Conservation (phyloP, 2,888 invertebrate species). For the Eupelmus urozonus region DNA sequence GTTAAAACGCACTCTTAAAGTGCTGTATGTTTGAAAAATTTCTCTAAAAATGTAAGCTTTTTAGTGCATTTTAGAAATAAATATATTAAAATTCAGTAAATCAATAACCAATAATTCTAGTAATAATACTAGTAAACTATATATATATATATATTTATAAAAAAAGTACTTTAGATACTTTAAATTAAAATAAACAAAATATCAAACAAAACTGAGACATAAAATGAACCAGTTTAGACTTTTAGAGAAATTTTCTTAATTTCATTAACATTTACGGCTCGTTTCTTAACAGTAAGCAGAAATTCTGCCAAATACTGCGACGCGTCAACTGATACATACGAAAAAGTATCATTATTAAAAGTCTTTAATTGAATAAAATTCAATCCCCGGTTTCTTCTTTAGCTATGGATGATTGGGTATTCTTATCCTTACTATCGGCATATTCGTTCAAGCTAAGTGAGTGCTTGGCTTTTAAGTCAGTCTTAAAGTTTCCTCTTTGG, state of each 20-base stretch:
- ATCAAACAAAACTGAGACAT: neutral
- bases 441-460: slow-evolving; percentile 70
- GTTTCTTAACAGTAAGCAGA: slow-evolving; percentile 39
- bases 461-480: slow-evolving; percentile 76
- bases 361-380: slow-evolving; percentile 62
- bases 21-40: slow-evolving; percentile 28
- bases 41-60: slow-evolving; percentile 45
- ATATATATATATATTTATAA: neutral
- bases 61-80: slow-evolving; percentile 22
- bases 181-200: slow-evolving; percentile 24
- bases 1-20: slow-evolving; percentile 30
- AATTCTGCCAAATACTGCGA: slow-evolving; percentile 53
- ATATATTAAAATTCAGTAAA: slow-evolving; percentile 18
- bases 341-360: slow-evolving; percentile 44
- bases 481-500: slow-evolving; percentile 74
- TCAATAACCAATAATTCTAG: slow-evolving; percentile 3
- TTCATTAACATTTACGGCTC: slow-evolving; percentile 13
- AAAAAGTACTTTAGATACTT: neutral
- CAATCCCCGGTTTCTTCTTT: slow-evolving; percentile 72
- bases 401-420: slow-evolving; percentile 64
- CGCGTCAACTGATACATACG: slow-evolving; percentile 27
- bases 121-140: slow-evolving; percentile 17
- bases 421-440: slow-evolving; percentile 67
- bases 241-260: slow-evolving; percentile 47
- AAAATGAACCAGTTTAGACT: slow-evolving; percentile 31